Percentiles rank a stretch among this genome's conserved stretches.
Conservation (phyloP, 2,888 invertebrate species). For the Drosophila antonietae region DNA sequence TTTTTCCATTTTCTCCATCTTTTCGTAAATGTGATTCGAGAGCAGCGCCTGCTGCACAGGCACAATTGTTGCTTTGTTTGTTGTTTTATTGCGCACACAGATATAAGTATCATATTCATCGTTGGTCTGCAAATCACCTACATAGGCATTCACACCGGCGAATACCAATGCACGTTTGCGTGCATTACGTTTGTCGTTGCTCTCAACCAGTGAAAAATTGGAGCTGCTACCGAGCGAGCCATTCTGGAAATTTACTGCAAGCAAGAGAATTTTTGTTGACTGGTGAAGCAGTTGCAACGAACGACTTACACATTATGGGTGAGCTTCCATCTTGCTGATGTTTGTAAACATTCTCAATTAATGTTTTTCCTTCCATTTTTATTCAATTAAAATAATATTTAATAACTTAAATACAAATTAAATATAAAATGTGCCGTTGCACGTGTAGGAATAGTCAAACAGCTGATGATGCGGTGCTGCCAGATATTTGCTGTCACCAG, state of each 20-base stretch:
- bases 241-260: constrained; percentile 83
- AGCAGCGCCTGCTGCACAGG: constrained; percentile 78
- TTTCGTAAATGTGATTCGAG: constrained; percentile 75
- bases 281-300: neutral
- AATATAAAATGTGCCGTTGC: constrained; percentile 30
- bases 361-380: constrained; percentile 72
- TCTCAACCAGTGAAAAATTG: constrained; percentile 57
- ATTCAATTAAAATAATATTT: constrained; percentile 18
- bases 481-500: constrained; percentile 13
- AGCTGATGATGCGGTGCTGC: constrained; percentile 38
- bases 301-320: constrained; percentile 75
- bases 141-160: constrained; percentile 70
- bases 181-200: constrained; percentile 15
- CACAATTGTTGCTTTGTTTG: constrained; percentile 81
- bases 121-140: constrained; percentile 63
- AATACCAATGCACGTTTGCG: constrained; percentile 66
- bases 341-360: constrained; percentile 60
- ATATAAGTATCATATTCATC: constrained; percentile 77
- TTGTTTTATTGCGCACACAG: constrained; percentile 77
- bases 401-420: constrained; percentile 8
- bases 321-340: constrained; percentile 35
- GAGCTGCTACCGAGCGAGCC: constrained; percentile 67
- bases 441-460: constrained; percentile 59
- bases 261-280: neutral
- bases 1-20: constrained; percentile 51